phyloP scores from a whole-genome alignment of 2,113 vertebrate species.

The Mionectes macconnelli region DNA sequence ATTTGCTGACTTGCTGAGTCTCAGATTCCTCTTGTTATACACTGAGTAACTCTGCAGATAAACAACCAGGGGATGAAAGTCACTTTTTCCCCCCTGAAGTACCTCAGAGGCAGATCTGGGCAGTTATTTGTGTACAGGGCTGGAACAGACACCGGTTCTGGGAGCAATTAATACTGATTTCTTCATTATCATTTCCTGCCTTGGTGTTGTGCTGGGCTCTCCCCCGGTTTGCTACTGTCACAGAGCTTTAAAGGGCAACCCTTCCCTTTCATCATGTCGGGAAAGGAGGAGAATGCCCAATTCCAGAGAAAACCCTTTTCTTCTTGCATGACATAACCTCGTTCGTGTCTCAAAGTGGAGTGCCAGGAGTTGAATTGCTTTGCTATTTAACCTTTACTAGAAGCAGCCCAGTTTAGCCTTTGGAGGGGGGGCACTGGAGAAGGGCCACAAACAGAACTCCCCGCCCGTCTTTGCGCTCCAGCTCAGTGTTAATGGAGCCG shows the following conservation, averaged over 20 bases:
- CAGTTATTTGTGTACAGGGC: neutral
- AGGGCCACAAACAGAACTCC: constrained; percentile 61
- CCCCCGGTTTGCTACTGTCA: neutral
- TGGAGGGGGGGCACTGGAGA: constrained; percentile 41
- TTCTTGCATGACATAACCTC: constrained; percentile 44
- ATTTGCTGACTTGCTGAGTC: neutral
- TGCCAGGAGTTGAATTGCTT: constrained; percentile 52
- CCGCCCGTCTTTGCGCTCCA: constrained; percentile 53
- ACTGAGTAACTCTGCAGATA: neutral
- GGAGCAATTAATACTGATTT: neutral
- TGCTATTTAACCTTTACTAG: constrained; percentile 51
- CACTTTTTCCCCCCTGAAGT: neutral
- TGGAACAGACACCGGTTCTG: neutral
- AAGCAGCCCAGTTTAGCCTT: constrained; percentile 55
- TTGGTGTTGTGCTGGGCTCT: neutral
- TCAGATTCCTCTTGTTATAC: neutral
- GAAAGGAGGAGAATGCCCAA: neutral
- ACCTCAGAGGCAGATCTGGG: neutral
- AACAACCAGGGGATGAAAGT: neutral
- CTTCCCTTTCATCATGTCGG: neutral
- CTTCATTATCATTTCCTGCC: neutral
- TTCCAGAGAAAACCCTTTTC: constrained; percentile 44
- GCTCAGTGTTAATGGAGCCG: constrained; percentile 35
- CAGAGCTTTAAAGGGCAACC: neutral
- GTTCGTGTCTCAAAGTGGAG: neutral